Evolutionary conservation across 2,797 vertebrate species (phyloP).

Genomic region (Periophthalmus magnuspinnatus): DNA sequence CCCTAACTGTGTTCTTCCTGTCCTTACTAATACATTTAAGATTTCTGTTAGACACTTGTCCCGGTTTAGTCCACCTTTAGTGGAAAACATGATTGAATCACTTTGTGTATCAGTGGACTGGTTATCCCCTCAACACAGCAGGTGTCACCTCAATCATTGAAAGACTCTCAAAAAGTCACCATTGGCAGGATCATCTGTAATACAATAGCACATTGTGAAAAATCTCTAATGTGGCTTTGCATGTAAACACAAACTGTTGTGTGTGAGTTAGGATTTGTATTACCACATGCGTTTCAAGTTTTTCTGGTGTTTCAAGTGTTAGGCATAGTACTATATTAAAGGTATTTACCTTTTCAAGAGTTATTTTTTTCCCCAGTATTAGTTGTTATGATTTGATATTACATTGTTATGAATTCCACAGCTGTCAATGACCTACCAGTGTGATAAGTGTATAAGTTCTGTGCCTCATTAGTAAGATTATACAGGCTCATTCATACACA

Average conservation of each 20-base stretch:
- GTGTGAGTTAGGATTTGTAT: too few species aligned
- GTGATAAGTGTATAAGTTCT: neutral
- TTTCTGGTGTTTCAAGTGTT: slow-evolving; percentile 4
- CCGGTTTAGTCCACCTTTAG: neutral
- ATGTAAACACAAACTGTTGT: slow-evolving; percentile 4
- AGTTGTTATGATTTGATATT: neutral
- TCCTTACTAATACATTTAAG: neutral
- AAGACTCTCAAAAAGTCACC: neutral
- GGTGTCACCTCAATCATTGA: neutral
- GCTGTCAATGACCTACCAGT: neutral
- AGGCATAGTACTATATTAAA: neutral
- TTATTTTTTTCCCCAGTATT: neutral
- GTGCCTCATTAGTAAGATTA: neutral
- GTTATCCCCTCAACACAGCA: neutral
- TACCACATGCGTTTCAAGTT: slow-evolving; percentile 7
- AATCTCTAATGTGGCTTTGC: slow-evolving; percentile 1
- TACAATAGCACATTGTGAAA: slow-evolving; percentile 2
- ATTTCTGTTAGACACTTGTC: neutral
- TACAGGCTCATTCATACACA: neutral
- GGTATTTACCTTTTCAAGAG: neutral
- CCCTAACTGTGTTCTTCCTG: neutral
- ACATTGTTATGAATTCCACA: slow-evolving; percentile 7
- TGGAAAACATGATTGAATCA: neutral
- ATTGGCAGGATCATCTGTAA: neutral
- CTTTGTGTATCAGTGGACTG: too few species aligned